Evolutionary conservation across 1,140 invertebrate species (phyloP).

Genomic region (Cyphomyrmex costatus): DNA sequence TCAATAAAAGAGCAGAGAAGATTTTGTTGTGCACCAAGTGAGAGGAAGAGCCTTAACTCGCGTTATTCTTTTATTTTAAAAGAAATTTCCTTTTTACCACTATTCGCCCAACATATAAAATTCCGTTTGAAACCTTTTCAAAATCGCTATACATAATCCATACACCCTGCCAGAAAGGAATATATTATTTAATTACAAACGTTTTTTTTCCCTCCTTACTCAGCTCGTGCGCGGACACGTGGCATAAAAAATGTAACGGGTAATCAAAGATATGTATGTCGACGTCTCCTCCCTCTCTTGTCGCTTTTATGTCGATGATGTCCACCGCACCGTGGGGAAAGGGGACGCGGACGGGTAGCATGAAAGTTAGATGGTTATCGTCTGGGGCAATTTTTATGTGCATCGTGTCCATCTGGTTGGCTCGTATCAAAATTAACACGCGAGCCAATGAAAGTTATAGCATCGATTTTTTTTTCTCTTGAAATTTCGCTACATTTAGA

Average conservation of each 20-base stretch:
- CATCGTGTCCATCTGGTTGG: slow-evolving; percentile 1
- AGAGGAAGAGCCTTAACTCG: not conserved
- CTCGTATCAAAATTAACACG: slow-evolving; percentile 59
- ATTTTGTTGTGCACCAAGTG: not conserved
- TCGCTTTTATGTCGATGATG: slow-evolving; percentile 43
- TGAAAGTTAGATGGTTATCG: slow-evolving; percentile 59
- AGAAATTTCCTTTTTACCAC: slow-evolving; percentile 6
- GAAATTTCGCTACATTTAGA: not conserved
- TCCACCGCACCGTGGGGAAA: not conserved
- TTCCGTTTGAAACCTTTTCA: not conserved
- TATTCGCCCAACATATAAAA: not conserved
- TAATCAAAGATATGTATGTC: slow-evolving; percentile 53
- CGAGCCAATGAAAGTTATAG: slow-evolving; percentile 25
- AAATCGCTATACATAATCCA: not conserved
- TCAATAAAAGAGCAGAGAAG: slow-evolving; percentile 10
- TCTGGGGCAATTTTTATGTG: slow-evolving; percentile 46
- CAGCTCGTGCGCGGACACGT: not conserved
- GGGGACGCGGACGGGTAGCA: not conserved
- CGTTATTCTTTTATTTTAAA: not conserved
- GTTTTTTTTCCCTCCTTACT: not conserved
- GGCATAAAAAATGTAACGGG: slow-evolving; percentile 50
- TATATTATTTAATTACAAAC: slow-evolving; percentile 51
- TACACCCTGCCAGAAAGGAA: not conserved
- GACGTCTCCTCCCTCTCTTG: slow-evolving; percentile 6
- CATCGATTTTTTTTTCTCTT: slow-evolving; percentile 15